Percentiles rank a stretch among this genome's conserved stretches.
Conservation (phyloP, 2,888 invertebrate species). For the Ephialtes manifestator region DNA sequence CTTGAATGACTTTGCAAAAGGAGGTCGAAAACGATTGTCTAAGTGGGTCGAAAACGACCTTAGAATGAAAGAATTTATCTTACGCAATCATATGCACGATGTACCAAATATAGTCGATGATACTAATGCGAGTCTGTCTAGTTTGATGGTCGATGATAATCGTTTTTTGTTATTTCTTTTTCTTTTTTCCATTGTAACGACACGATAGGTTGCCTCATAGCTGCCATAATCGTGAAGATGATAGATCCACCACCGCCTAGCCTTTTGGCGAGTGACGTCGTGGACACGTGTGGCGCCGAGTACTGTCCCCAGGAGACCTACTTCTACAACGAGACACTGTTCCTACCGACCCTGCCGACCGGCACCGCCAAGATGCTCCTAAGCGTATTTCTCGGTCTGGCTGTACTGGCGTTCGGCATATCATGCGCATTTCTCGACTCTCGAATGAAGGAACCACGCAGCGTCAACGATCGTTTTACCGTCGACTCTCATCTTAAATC, state of each 20-base stretch:
- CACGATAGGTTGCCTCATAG: slow-evolving; percentile 80
- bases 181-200: slow-evolving; percentile 2
- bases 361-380: slow-evolving; percentile 80
- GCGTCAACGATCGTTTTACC: slow-evolving; percentile 75
- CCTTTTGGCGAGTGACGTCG: slow-evolving; percentile 74
- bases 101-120: neutral
- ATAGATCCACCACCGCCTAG: slow-evolving; percentile 74
- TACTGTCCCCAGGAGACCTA: slow-evolving; percentile 82
- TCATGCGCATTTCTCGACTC: slow-evolving; percentile 83
- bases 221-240: slow-evolving; percentile 79
- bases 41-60: neutral
- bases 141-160: neutral
- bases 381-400: slow-evolving; percentile 82
- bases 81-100: neutral
- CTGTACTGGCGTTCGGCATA: slow-evolving; percentile 81
- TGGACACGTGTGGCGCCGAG: slow-evolving; percentile 81
- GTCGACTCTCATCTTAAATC: slow-evolving; percentile 83
- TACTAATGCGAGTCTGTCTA: neutral
- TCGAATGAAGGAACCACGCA: slow-evolving; percentile 81
- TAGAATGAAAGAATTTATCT: neutral
- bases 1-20: neutral
- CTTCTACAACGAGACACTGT: slow-evolving; percentile 78
- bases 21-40: neutral
- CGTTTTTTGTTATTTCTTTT: slow-evolving; percentile 21
- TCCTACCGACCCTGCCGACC: slow-evolving; percentile 75